A percentile compares a stretch with the other conserved stretches of the same genome.
These are phyloP conservation scores for Dipodomys stephensi DNA, from an alignment of 2,113 vertebrate genomes.

Conservation along the genomic window DNA sequence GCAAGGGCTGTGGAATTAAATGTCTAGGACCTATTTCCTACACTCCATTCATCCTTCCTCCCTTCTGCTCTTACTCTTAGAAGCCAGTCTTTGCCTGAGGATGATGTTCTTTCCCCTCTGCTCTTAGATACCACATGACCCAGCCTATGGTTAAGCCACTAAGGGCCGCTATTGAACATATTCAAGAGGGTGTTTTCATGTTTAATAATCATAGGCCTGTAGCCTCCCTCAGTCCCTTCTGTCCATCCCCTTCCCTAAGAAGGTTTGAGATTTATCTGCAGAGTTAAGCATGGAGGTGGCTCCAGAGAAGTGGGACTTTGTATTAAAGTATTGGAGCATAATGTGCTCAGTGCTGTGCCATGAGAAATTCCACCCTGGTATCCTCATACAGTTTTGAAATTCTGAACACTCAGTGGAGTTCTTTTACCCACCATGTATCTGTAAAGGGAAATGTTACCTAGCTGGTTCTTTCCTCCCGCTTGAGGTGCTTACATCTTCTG, in stretches of 20 bases:
- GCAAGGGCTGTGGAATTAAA: accelerated
- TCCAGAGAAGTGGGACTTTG: not conserved
- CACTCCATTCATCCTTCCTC: not conserved
- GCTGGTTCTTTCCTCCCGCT: not conserved
- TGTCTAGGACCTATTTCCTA: accelerated
- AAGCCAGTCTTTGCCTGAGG: not conserved
- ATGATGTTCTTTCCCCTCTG: not conserved
- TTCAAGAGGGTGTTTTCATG: not conserved
- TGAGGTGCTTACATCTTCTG: not conserved
- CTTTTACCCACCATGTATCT: not conserved
- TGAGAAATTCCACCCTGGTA: not conserved
- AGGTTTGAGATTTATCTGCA: not conserved
- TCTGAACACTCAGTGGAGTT: not conserved
- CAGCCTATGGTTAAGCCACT: not conserved
- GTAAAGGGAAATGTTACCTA: not conserved
- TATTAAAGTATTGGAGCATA: not conserved
- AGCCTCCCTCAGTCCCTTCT: not conserved
- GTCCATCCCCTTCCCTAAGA: not conserved
- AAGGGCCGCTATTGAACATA: not conserved
- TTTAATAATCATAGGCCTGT: not conserved
- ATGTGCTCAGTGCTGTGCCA: not conserved
- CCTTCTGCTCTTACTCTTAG: not conserved
- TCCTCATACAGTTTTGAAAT: not conserved
- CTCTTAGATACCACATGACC: not conserved
- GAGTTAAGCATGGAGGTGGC: not conserved